Evolutionary conservation across 2,888 invertebrate species (phyloP), one percentile per base, ranked within the genome.

Genomic region (Nycteola revayana): DNA sequence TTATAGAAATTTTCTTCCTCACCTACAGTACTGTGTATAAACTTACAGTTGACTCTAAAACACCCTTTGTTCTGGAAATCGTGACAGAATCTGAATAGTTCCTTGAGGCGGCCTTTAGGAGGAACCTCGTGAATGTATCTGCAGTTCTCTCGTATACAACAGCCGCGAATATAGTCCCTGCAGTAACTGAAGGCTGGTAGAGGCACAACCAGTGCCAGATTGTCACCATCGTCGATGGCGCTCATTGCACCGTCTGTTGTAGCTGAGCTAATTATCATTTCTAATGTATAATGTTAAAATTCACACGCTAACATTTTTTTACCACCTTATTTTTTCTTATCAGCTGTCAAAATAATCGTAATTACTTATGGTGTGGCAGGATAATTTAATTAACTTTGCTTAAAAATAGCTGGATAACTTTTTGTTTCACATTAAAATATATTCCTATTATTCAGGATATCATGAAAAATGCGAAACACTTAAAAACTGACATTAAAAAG

Each of bases 31-130:
- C 93, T 92, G 69, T 95, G 95, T 33, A 93, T 80, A 69, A 94
- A 94, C 56, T 91, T 92, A 68, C 94, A 94, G 53, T 90, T 92
- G 6, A 78, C 70, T 58, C 91, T 86, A 36, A 92, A 90, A 45
- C 90, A 89, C 48, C 93, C 93, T 63, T 92, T 92, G 71, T 94
- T 94, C 79, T 94, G 94, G 63, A 74, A 91, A 57, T 91, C 91
- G 59, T 90, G 91, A 55, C 91, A 91, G 58, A 91, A 91, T 22
- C 86, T 75, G 57, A 89, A 84, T 18, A 87, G 60, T 22, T 85
- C 86, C 40, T 83, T 84, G 6, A 87, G 52, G 35, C 48, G 70
- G 3, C 59, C 39, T 49, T 71, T 76, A 1, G 82, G 77, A 40
- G 87, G 83, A 35, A 75, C 62, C 59, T 85, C 80, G 41, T 89